phyloP scores from a whole-genome alignment of 2,797 vertebrate species.

The Phalloptychus januarius region DNA sequence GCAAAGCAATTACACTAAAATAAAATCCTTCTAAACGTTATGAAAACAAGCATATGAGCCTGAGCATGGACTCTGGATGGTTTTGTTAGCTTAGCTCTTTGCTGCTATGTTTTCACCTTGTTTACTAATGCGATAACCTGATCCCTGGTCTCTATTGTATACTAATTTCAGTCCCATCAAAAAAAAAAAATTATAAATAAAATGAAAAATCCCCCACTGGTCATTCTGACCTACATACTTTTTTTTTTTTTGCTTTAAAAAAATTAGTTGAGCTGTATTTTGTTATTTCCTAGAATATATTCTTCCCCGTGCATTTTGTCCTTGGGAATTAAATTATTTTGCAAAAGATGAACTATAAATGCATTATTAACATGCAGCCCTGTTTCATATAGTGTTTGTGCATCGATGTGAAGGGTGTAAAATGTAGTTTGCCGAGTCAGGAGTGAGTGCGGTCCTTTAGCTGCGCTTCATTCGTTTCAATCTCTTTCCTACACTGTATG shows the following conservation, averaged over 20 bases:
- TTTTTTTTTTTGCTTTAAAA: background rate
- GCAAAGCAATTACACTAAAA: conserved; percentile 3
- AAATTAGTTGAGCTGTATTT: background rate
- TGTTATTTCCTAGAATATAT: background rate
- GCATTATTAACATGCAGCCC: too few relatives aligned
- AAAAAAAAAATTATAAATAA: too few relatives aligned
- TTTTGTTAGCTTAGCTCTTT: conserved; percentile 34
- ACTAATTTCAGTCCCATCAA: background rate
- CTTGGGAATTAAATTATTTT: too few relatives aligned
- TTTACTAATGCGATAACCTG: conserved; percentile 26
- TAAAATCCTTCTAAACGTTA: conserved; percentile 31
- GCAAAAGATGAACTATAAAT: too few relatives aligned
- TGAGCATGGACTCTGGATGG: conserved; percentile 32
- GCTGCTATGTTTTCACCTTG: conserved; percentile 29
- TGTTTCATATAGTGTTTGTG: background rate
- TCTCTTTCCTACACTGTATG: too few relatives aligned
- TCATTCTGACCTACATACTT: background rate
- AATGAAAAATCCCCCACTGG: background rate
- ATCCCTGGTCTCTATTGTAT: background rate
- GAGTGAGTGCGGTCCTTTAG: too few relatives aligned
- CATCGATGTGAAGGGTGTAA: background rate
- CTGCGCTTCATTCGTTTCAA: too few relatives aligned
- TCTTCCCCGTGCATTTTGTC: background rate
- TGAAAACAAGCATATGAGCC: conserved; percentile 17
- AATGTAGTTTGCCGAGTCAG: too few relatives aligned